Conservation (phyloP, 2,888 invertebrate genomes). For the Itoplectis maculator region DNA sequence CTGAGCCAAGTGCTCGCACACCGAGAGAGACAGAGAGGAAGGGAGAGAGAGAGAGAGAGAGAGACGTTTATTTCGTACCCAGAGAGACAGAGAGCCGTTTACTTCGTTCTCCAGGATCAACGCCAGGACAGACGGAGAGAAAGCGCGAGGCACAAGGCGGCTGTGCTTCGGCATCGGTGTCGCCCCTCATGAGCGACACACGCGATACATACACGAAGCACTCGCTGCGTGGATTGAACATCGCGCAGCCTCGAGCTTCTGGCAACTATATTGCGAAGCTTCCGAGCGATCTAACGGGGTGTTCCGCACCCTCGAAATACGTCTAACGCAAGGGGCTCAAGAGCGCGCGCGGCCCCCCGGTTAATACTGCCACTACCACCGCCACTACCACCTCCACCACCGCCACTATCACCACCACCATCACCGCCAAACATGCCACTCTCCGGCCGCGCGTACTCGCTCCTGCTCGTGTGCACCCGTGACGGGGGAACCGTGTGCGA, state of each 20-base stretch:
- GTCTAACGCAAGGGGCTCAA: slow-evolving; percentile 62
- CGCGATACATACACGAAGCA: slow-evolving; percentile 14
- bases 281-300: slow-evolving; percentile 44
- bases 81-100: slow-evolving; percentile 52
- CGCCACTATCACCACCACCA: slow-evolving; percentile 59
- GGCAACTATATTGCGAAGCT: slow-evolving; percentile 63
- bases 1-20: slow-evolving; percentile 68
- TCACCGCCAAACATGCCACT: slow-evolving; percentile 63
- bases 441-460: slow-evolving; percentile 40
- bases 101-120: not conserved
- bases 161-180: slow-evolving; percentile 32
- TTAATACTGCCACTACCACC: slow-evolving; percentile 61
- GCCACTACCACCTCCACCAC: slow-evolving; percentile 59
- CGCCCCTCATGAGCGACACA: slow-evolving; percentile 19
- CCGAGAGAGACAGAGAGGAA: slow-evolving; percentile 52
- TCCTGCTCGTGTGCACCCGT: slow-evolving; percentile 25
- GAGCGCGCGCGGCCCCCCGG: slow-evolving; percentile 8
- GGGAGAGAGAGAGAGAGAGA: slow-evolving; percentile 10
- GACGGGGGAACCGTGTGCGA: not conserved
- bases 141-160: not conserved
- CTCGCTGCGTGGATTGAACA: slow-evolving; percentile 4
- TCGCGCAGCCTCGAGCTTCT: slow-evolving; percentile 32
- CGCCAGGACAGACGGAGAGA: slow-evolving; percentile 40
- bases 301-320: slow-evolving; percentile 62
- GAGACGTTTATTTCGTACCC: slow-evolving; percentile 33